Conservation (phyloP, 2,888 invertebrate species). For the Apotomis capreana region DNA sequence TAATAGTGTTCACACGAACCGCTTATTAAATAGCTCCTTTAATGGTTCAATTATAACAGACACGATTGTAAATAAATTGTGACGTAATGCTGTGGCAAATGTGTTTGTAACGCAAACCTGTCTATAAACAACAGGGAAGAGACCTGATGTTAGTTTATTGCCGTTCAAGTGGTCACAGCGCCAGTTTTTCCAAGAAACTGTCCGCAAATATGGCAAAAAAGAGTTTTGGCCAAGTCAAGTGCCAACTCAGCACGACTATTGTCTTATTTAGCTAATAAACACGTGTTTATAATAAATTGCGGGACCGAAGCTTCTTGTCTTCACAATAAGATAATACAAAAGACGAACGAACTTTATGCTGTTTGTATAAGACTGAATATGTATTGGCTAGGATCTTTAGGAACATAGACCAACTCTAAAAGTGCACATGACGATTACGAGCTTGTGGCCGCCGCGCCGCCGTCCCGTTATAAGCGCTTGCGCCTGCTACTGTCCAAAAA, state of each 20-base stretch:
- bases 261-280: constrained; percentile 30
- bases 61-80: not conserved
- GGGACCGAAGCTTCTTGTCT: constrained; percentile 1
- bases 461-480: constrained; percentile 60
- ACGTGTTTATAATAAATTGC: constrained; percentile 20
- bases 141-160: not conserved
- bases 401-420: constrained; percentile 40
- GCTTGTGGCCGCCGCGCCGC: constrained; percentile 28
- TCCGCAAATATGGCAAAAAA: constrained; percentile 6
- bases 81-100: not conserved
- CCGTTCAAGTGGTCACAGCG: constrained; percentile 26
- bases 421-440: constrained; percentile 44
- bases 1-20: constrained; percentile 26
- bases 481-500: constrained; percentile 38
- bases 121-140: constrained; percentile 4
- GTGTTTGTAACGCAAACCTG: not conserved
- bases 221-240: constrained; percentile 25
- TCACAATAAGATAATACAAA: not conserved
- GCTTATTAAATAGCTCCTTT: constrained; percentile 13
- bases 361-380: not conserved
- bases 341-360: constrained; percentile 1
- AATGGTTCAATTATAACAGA: constrained; percentile 7
- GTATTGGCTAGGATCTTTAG: not conserved
- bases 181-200: constrained; percentile 22
- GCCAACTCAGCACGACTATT: constrained; percentile 4